Percentiles rank a stretch among this genome's conserved stretches.
Evolutionary conservation across 2,888 invertebrate genomes (phyloP).

Genomic region (Agriopis marginaria): DNA sequence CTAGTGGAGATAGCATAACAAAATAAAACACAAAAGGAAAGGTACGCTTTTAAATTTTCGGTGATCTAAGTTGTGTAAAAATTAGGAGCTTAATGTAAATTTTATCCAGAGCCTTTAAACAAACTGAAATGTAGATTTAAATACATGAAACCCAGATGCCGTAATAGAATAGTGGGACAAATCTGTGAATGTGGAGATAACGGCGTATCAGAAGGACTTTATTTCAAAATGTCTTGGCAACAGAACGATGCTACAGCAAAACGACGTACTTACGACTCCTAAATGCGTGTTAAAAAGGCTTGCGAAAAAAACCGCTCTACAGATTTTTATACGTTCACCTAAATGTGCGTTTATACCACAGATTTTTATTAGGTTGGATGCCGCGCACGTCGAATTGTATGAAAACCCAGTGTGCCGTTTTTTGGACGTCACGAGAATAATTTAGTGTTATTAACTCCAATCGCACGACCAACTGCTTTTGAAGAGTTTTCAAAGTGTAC

Average conservation of each 20-base stretch:
- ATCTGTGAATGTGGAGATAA: background rate
- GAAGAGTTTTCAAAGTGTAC: too few species aligned
- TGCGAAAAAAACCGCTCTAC: conserved; percentile 2
- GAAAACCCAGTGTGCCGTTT: too few species aligned
- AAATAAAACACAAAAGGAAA: too few species aligned
- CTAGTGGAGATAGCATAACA: too few species aligned
- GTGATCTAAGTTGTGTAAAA: too few species aligned
- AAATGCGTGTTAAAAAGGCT: conserved; percentile 4
- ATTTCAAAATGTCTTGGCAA: conserved; percentile 1
- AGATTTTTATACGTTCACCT: background rate
- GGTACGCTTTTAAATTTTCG: too few species aligned
- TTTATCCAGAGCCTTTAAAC: background rate
- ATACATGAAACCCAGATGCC: background rate
- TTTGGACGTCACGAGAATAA: too few species aligned
- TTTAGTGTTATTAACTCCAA: too few species aligned
- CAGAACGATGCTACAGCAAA: conserved; percentile 1
- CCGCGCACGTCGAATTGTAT: background rate
- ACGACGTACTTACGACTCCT: conserved; percentile 6
- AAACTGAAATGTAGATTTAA: background rate
- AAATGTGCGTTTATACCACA: background rate
- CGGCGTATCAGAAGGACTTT: conserved; percentile 5
- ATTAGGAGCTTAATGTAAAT: too few species aligned
- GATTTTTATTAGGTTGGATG: background rate
- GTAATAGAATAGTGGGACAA: background rate
- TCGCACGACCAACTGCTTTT: too few species aligned